These are phyloP conservation scores for Nomia melanderi DNA, from an alignment of 1,140 invertebrate genomes.

Conservation along the genomic window DNA sequence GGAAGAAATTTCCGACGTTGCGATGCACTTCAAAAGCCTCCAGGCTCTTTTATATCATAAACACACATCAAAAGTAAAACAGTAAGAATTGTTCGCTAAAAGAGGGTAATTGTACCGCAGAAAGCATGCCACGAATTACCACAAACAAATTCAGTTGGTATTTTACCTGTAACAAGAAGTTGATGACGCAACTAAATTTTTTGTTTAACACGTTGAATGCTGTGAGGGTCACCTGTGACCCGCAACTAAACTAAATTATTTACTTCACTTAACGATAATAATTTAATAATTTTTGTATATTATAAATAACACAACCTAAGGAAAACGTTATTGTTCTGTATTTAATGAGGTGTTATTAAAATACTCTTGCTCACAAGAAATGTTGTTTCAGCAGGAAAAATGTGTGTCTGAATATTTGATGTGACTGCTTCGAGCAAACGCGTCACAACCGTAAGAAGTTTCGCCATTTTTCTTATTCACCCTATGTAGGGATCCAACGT, in stretches of 20 bases:
- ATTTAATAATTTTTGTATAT: no score
- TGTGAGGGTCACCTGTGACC: no score
- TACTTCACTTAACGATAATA: no score
- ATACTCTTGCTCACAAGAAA: neutral
- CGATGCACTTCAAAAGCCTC: constrained; percentile 3
- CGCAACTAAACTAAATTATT: no score
- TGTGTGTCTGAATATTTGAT: neutral
- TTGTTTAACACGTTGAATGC: no score
- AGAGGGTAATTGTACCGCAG: neutral
- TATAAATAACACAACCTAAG: no score
- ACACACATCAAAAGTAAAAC: constrained; percentile 22
- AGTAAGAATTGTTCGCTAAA: constrained; percentile 19
- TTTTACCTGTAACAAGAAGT: neutral
- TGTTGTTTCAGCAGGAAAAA: neutral
- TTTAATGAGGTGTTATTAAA: neutral
- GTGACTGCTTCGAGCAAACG: neutral
- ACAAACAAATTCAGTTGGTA: neutral
- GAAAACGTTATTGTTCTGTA: no score
- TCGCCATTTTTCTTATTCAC: no score
- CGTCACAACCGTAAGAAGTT: neutral
- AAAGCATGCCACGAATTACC: neutral
- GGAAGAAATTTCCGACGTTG: constrained; percentile 2
- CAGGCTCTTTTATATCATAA: constrained; percentile 5
- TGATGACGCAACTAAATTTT: no score
- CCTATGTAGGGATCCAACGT: no score